Base-by-base conservation (phyloP, 2,113 vertebrate species). In the Rhinichthys klamathensis region DNA sequence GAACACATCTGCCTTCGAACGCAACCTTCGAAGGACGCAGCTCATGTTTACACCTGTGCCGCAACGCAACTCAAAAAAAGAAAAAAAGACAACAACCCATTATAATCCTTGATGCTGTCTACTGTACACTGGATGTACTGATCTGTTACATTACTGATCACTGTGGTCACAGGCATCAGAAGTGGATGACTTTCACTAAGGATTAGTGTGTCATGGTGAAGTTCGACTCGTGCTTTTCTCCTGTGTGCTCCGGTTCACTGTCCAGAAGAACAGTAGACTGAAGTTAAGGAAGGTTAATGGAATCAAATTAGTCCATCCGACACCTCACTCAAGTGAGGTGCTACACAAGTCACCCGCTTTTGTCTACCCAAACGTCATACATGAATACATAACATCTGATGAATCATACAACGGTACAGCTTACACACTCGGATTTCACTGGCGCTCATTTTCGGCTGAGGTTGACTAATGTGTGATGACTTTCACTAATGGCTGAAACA, bases 221-320 rank as follows among this genome's bases (percentile, higher is more conserved):
- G 5, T 4, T 1, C 1, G 56, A 58, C 51, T 77, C 16, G 1
- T n/a, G 38, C 2, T 35, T 13, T 75, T n/a, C 13, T 69, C 65
- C 65, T 21, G 18, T 49, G 44, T 75, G 73, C 41, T 82, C 65
- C 65, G 30, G 9, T 27, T 73, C 81, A 21, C 69, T 11, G 21
- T 49, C 15, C 72, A 35, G 58, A 35, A 35, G 56, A 49, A 75
- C 23, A 65, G 73, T 44, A 77, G 83, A 84, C 41, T 18, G 60
- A 63, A 51, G 41, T 77, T 65, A 56, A 49, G 67, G 76, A 87
- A 84, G 77, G 81, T 67, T 81, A 77, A 51, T 74, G 65, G 67
- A 79, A 81, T 73, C 32, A 80, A 56, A 25, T 25, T 41, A 69
- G 75, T n/a, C 35, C 49, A 87, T 74, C 67, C 27, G 87, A 86